A percentile compares a stretch with the other conserved stretches of the same genome.
Evolutionary conservation across 2,888 invertebrate genomes (phyloP).

Genomic region (Acrobeloides nanus): DNA sequence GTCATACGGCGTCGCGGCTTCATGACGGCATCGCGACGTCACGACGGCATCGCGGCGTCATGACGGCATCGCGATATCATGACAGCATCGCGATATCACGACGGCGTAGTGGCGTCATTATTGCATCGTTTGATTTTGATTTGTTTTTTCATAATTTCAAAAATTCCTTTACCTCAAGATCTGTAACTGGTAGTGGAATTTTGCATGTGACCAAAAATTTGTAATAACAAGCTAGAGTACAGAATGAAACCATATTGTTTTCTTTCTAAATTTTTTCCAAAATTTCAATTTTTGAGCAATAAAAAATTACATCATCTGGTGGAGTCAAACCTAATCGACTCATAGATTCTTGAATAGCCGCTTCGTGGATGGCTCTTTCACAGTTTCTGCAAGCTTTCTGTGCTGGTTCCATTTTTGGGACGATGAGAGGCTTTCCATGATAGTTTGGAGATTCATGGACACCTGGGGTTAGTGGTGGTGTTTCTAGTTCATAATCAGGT

Average conservation of each 20-base stretch:
- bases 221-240: constrained; percentile 79
- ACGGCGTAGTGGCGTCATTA: no score
- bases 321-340: constrained; percentile 33
- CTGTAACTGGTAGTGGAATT: constrained; percentile 32
- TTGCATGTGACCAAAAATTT: constrained; percentile 69
- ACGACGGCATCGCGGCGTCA: no score
- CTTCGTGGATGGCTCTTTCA: constrained; percentile 9
- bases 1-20: no score
- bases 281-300: no score
- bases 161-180: no score
- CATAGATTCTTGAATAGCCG: constrained; percentile 21
- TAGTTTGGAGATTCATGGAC: no score
- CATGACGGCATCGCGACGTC: no score
- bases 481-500: constrained; percentile 9
- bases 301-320: constrained; percentile 21
- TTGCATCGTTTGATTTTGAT: no score
- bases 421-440: no score
- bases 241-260: constrained; percentile 65
- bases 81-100: no score
- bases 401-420: constrained; percentile 2
- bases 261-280: constrained; percentile 38
- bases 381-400: constrained; percentile 19
- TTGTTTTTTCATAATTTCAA: no score
- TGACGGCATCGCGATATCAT: no score
- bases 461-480: constrained; percentile 17